Percentiles rank a stretch among this genome's conserved stretches.
phyloP scores from a whole-genome alignment of 1,140 invertebrate genomes.

The Coenobita brevimanus region DNA sequence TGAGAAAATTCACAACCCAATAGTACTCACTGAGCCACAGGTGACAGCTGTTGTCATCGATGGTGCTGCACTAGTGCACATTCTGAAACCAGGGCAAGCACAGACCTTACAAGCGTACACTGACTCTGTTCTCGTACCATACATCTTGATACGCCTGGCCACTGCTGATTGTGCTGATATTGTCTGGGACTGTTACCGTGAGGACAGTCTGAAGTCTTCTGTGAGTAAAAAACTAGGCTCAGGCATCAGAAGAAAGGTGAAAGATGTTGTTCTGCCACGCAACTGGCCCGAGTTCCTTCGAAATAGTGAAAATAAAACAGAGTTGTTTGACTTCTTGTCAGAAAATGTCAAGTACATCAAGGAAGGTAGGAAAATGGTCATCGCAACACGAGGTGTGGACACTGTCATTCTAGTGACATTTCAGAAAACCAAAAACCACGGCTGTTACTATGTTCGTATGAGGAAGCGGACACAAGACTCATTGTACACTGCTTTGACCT shows the following conservation, averaged over 20 bases:
- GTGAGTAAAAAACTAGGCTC: constrained; percentile 3
- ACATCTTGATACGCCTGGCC: background rate
- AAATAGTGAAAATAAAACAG: no score
- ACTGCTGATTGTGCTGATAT: constrained; percentile 15
- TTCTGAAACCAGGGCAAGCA: constrained; percentile 10
- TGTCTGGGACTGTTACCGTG: constrained; percentile 18
- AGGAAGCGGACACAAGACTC: no score
- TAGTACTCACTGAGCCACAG: constrained; percentile 18
- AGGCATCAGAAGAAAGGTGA: constrained; percentile 4
- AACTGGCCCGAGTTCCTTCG: no score
- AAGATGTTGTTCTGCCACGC: background rate
- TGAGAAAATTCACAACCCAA: background rate
- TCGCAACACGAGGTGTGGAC: no score
- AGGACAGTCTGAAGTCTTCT: constrained; percentile 5
- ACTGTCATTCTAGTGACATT: no score
- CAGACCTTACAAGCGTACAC: background rate
- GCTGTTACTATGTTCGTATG: no score
- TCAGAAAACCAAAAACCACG: no score
- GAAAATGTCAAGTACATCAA: no score
- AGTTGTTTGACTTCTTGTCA: no score
- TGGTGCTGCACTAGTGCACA: constrained; percentile 19
- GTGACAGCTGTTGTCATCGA: constrained; percentile 14
- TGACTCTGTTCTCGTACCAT: constrained; percentile 3
- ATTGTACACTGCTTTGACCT: no score
- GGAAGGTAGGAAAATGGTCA: no score